Percentiles rank a stretch among this genome's conserved stretches.
These are phyloP conservation scores for Drosophila paranaensis DNA, from an alignment of 2,888 invertebrate genomes.

Conservation along the genomic window DNA sequence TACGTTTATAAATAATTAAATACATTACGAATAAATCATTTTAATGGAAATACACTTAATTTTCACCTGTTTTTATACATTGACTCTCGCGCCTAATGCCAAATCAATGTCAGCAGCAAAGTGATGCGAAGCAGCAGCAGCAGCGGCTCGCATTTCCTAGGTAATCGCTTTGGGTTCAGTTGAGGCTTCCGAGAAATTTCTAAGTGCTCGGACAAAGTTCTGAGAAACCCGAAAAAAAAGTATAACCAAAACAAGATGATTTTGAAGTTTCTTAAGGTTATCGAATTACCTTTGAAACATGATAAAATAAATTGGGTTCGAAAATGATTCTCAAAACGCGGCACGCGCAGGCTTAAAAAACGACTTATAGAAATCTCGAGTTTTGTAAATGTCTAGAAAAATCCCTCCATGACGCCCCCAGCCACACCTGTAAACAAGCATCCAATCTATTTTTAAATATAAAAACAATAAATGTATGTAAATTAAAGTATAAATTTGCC, in stretches of 20 bases:
- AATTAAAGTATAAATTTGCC: no score
- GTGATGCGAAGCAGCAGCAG: background rate
- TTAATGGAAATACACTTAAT: constrained; percentile 9
- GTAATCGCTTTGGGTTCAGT: background rate
- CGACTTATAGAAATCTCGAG: no score
- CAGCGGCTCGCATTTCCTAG: background rate
- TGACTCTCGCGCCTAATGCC: background rate
- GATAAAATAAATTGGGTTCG: constrained; percentile 15
- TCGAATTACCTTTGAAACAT: constrained; percentile 34
- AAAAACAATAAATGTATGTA: no score
- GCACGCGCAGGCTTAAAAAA: background rate
- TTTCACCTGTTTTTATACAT: constrained; percentile 14
- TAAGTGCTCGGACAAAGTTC: background rate
- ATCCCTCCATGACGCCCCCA: no score
- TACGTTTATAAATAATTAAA: constrained; percentile 56
- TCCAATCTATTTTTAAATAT: no score
- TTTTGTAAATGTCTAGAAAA: no score
- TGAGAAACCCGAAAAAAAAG: background rate
- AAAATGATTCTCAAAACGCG: background rate
- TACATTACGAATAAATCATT: constrained; percentile 23
- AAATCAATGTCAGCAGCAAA: constrained; percentile 4
- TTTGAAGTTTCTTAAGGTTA: constrained; percentile 27
- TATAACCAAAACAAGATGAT: background rate
- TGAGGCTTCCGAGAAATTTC: constrained; percentile 1
- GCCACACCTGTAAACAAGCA: no score